Base-by-base conservation (phyloP, 2,113 vertebrate species). In the Smithornis capensis region DNA sequence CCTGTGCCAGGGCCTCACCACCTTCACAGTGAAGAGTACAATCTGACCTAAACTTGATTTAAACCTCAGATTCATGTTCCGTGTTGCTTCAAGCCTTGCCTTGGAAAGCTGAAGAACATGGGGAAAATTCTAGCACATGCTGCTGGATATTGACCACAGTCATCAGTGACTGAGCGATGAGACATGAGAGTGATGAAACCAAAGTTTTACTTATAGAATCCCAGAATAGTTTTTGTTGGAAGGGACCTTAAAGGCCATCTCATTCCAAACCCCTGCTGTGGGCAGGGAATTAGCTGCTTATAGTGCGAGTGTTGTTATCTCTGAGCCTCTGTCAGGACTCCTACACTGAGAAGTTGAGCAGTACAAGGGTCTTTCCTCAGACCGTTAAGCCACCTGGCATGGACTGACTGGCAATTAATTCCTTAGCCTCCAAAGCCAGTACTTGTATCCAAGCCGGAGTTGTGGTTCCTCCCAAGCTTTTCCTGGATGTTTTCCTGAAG, bases 241-340 rank as follows among this genome's bases (percentile, higher is more conserved):
- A 52, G 62, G 19, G 15, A 74, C n/a, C n/a, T 60, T 24, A 10
- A 24, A n/a, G 37, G 7, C 7, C 19, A 38, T 28, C 27, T 74
- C 3, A 0, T 52, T 67, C 28, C 19, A n/a, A 3, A 3, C 44
- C 1, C 8, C 6, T 49, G 29, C 42, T 42, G 18, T 6, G 23
- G 45, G 23, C 33, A 52, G 52, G 28, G 37, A 68, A 64, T 60
- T 47, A 65, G n/a, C 24, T 76, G 16, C 55, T 78, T 56, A 29
- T 5, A 12, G 4, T 25, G 38, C 16, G 25, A n/a, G 10, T 6
- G 15, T 33, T 83, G 22, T 1, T 28, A 31, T 25, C 49, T 53
- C 56, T 29, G 40, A 31, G 45, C 37, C 37, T 28, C 16, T 14
- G 5, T 2, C 1, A 60, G 28, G 31, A 7, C 15, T 7, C 37